Evolutionary conservation across 2,888 invertebrate species (phyloP).

Genomic region (Athripsodes cinereus): DNA sequence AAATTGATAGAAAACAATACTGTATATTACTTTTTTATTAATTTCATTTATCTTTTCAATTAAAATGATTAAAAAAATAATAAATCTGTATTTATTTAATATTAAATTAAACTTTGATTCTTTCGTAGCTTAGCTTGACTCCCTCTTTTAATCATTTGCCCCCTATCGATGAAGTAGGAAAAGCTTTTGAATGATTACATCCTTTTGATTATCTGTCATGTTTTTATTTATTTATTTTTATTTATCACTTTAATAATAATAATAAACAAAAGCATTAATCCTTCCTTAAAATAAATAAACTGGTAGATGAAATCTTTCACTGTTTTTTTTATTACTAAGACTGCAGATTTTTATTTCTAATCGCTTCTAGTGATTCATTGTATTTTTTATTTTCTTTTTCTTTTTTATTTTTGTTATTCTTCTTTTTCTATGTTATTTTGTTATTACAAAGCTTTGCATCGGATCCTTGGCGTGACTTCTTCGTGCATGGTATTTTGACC

Average conservation of each 20-base stretch:
- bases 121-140: neutral
- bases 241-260: neutral
- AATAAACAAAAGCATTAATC: too few species aligned
- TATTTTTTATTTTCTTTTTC: slow-evolving; percentile 36
- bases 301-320: neutral
- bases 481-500: slow-evolving; percentile 40
- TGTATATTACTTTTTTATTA: neutral
- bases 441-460: slow-evolving; percentile 39
- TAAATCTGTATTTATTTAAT: neutral
- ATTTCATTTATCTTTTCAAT: neutral
- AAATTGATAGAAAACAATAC: neutral
- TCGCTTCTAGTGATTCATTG: neutral
- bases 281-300: neutral
- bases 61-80: neutral
- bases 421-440: too few species aligned
- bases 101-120: neutral
- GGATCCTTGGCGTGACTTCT: slow-evolving; percentile 51
- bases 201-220: neutral
- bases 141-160: neutral
- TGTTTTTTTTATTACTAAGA: neutral
- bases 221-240: slow-evolving; percentile 3
- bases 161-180: neutral
- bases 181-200: slow-evolving; percentile 5
- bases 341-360: neutral
- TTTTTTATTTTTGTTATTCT: neutral